Conservation (phyloP, 2,888 invertebrate species). For the Vannuccia rotundouncinata region DNA sequence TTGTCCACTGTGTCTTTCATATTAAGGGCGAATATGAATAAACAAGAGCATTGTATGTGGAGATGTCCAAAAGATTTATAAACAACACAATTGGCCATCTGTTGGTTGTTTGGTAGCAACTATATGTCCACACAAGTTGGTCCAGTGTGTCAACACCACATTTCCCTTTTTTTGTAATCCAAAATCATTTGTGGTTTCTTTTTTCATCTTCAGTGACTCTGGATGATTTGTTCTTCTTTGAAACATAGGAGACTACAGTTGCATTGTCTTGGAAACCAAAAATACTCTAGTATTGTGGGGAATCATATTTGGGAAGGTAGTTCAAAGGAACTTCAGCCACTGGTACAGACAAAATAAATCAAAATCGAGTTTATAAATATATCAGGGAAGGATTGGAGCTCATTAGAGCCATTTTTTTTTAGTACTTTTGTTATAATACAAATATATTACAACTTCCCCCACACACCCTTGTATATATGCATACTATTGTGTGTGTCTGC, state of each 20-base stretch:
- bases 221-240: slow-evolving; percentile 11
- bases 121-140: too few relatives aligned
- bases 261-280: slow-evolving; percentile 4
- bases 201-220: background rate
- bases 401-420: background rate
- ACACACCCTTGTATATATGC: too few relatives aligned
- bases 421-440: background rate
- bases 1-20: background rate
- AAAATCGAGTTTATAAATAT: too few relatives aligned
- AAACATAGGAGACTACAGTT: slow-evolving; percentile 7
- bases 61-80: background rate
- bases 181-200: slow-evolving; percentile 13
- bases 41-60: background rate
- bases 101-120: background rate
- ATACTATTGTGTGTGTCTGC: background rate
- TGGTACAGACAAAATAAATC: too few relatives aligned
- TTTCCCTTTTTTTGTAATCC: background rate
- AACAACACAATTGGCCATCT: slow-evolving; percentile 7
- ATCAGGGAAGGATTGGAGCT: too few relatives aligned
- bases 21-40: background rate
- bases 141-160: slow-evolving; percentile 7
- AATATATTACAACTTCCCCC: too few relatives aligned
- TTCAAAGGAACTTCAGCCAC: slow-evolving; percentile 7
- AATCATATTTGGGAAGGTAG: background rate
- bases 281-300: slow-evolving; percentile 13